Base-by-base conservation (phyloP, 2,888 invertebrate genomes). In the Thalpophila matura region DNA sequence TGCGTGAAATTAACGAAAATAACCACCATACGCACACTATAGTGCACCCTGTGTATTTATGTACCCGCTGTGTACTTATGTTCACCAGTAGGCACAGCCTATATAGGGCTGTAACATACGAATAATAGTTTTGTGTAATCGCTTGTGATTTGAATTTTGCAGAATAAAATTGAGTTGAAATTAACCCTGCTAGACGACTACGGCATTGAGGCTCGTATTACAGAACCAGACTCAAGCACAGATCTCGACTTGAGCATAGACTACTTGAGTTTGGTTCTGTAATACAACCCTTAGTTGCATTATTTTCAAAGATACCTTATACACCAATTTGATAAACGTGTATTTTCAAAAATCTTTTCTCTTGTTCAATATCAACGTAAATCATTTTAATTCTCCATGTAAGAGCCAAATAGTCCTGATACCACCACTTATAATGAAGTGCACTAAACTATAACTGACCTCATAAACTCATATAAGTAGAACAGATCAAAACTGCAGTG, bases 1-100 rank as follows among this genome's bases (percentile, higher is more conserved):
- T 86, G 85, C 92, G 91, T 92, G 92, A 92, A 92, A 92, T 91
- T 88, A 92, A 89, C 88, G 80, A 83, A 89, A 90, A 89, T 88
- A 88, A 85, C 84, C 80, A 83, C 82, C 85, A 82, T 77, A 74
- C 82, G 77, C 60, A 69, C 69, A 79, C 80, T 47, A 61, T 67
- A 67, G 54, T 73, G 79, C 79, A 79, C 67, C 73, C 73, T 49
- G 66, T 62, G 58, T 58, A 63, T 45, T 31, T 63, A 71, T 72
- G 57, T 78, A 75, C 72, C 50, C 62, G 35, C 60, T 4, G 29
- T 33, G 35, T 53, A 29, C 37, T 47, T 22, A 35, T 51, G 31
- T 56, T 66, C 65, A 37, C 14, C 5, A 10, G 7, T 38, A 29
- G 14, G 5, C 22, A 4, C 6, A 26, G 1, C 14, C 16, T 14